Evolutionary conservation across 2,888 invertebrate genomes (phyloP).

Genomic region (Ashinkailepas kermadecensis): DNA sequence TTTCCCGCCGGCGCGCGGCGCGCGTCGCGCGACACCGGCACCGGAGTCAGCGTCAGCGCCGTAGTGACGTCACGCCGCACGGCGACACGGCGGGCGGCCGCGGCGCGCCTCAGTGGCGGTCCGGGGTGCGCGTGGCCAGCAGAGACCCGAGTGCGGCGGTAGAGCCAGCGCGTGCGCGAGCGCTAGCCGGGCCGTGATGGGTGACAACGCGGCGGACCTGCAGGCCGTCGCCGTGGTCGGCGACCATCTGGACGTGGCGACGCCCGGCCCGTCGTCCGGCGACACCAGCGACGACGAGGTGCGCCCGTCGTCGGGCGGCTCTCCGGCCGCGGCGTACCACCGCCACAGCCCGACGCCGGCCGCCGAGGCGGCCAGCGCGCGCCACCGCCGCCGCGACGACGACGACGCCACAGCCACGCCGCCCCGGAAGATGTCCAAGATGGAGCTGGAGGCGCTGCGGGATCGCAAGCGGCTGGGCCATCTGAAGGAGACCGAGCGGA

Average conservation of each 20-base stretch:
- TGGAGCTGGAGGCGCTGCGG: constrained; percentile 7
- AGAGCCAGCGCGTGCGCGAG: too few species aligned
- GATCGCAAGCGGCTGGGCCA: constrained; percentile 1
- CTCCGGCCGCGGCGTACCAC: neutral
- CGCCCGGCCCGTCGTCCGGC: neutral
- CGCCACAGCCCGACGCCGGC: neutral
- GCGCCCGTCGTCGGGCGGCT: neutral
- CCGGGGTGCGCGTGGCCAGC: too few species aligned
- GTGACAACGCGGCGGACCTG: too few species aligned
- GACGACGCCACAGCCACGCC: neutral
- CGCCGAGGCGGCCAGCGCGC: neutral
- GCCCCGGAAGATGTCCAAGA: neutral
- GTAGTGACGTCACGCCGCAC: too few species aligned
- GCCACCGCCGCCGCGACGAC: neutral
- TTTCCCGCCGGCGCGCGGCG: too few species aligned
- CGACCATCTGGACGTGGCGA: neutral
- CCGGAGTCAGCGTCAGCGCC: too few species aligned
- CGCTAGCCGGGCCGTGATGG: too few species aligned
- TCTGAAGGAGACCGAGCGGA: neutral
- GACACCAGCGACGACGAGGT: neutral
- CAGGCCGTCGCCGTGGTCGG: too few species aligned
- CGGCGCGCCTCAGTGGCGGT: too few species aligned
- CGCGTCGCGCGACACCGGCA: too few species aligned
- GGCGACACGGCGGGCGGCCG: too few species aligned
- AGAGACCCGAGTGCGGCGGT: too few species aligned